A percentile compares a stretch with the other conserved stretches of the same genome.
Conservation (phyloP, 2,113 vertebrate species). For the Corythornis vintsioides region DNA sequence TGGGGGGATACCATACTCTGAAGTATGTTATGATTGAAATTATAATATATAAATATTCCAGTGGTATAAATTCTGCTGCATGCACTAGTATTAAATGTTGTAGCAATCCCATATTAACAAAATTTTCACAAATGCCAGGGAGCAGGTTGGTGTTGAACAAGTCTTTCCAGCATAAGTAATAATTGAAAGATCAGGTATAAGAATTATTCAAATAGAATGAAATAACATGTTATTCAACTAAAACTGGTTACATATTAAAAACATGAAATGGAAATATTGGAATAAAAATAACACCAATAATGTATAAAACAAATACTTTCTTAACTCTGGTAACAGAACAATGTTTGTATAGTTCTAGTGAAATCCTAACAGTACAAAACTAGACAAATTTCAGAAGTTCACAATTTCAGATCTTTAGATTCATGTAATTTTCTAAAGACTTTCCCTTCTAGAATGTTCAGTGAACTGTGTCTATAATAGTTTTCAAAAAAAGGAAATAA, state of each 20-base stretch:
- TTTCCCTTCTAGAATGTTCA: not conserved
- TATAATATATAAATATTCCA: not conserved
- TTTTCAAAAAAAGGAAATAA: not conserved
- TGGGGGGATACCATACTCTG: not conserved
- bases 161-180: not conserved
- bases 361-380: not conserved
- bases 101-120: not conserved
- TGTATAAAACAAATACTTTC: not conserved
- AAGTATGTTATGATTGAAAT: not conserved
- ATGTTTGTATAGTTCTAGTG: not conserved
- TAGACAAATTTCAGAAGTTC: not conserved
- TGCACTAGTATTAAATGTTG: not conserved
- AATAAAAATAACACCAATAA: not conserved
- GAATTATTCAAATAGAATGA: not conserved
- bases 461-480: not conserved
- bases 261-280: not conserved
- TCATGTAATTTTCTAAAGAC: not conserved
- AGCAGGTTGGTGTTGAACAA: not conserved
- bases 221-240: not conserved
- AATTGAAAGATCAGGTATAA: not conserved
- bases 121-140: not conserved
- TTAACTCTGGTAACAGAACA: not conserved
- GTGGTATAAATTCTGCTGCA: not conserved
- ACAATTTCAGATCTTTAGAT: not conserved
- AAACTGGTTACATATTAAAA: not conserved